A percentile compares a stretch with the other conserved stretches of the same genome.
Evolutionary conservation across 1,140 invertebrate genomes (phyloP).

Genomic region (Lepidostoma basale): DNA sequence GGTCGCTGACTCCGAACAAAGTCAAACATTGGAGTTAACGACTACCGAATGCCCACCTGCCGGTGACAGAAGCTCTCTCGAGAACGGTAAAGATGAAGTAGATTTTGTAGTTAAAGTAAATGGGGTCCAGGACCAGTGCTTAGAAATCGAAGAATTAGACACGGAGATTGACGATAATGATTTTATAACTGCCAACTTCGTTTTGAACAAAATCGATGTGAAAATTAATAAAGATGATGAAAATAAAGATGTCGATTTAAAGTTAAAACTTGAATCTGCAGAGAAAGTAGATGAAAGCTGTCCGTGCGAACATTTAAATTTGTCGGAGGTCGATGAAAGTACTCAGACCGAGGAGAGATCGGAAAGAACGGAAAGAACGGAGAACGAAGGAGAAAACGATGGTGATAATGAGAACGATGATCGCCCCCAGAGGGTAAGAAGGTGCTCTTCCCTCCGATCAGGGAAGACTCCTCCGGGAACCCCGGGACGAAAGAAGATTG

Average conservation of each 20-base stretch:
- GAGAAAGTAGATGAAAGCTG: background rate
- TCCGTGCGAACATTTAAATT: background rate
- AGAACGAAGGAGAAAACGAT: slow-evolving; percentile 33
- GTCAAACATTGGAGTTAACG: background rate
- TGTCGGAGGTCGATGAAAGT: background rate
- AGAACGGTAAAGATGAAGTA: background rate
- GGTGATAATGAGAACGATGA: slow-evolving; percentile 54
- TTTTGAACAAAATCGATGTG: background rate
- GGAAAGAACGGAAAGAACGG: slow-evolving; percentile 40
- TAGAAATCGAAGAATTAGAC: background rate
- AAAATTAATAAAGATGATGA: slow-evolving; percentile 8
- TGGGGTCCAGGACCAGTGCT: background rate
- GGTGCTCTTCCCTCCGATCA: slow-evolving; percentile 87
- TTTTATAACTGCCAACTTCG: background rate
- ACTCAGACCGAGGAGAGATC: slow-evolving; percentile 17
- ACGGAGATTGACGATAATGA: background rate
- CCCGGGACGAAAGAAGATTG: slow-evolving; percentile 89
- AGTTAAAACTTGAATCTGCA: background rate
- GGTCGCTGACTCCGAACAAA: slow-evolving; percentile 49
- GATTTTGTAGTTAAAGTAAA: background rate
- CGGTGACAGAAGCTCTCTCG: slow-evolving; percentile 18
- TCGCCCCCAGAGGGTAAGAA: slow-evolving; percentile 68
- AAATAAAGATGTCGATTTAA: background rate
- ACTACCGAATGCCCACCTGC: background rate
- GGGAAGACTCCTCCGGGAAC: slow-evolving; percentile 91